These are phyloP conservation scores for Drosophila seclusa DNA, from an alignment of 2,888 invertebrate species.

Conservation along the genomic window DNA sequence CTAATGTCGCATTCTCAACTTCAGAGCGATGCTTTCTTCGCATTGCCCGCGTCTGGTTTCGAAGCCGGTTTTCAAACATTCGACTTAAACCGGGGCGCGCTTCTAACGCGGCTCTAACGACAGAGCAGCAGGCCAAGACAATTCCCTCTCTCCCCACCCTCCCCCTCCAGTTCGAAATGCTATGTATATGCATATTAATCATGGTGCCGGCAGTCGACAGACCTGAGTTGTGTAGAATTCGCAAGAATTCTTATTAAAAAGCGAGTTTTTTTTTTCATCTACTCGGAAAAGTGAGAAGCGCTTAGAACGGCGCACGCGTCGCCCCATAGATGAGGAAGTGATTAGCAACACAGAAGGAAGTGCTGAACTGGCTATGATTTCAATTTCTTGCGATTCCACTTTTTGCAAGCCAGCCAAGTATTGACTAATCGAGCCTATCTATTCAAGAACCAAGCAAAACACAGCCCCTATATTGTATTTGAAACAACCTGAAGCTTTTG, in stretches of 20 bases:
- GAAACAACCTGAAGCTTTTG: neutral
- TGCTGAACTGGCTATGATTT: slow-evolving; percentile 73
- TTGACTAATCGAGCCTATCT: slow-evolving; percentile 33
- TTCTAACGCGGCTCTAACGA: slow-evolving; percentile 77
- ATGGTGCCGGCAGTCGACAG: slow-evolving; percentile 44
- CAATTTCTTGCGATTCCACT: slow-evolving; percentile 68
- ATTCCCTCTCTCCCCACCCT: slow-evolving; percentile 1
- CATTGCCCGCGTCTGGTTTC: slow-evolving; percentile 29
- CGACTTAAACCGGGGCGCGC: slow-evolving; percentile 19
- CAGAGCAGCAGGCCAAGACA: slow-evolving; percentile 44
- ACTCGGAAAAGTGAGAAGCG: slow-evolving; percentile 78
- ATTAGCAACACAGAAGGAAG: slow-evolving; percentile 78
- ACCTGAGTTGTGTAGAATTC: slow-evolving; percentile 56
- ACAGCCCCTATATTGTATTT: neutral
- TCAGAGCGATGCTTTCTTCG: slow-evolving; percentile 67
- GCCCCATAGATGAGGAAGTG: slow-evolving; percentile 77
- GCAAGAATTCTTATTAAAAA: slow-evolving; percentile 80
- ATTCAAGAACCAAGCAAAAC: neutral
- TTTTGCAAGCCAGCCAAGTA: slow-evolving; percentile 48
- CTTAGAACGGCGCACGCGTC: slow-evolving; percentile 77
- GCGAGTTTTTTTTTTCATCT: slow-evolving; percentile 64
- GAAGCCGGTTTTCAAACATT: slow-evolving; percentile 46
- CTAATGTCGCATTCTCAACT: slow-evolving; percentile 67
- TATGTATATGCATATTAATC: slow-evolving; percentile 76
- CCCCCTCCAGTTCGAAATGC: slow-evolving; percentile 28